Evolutionary conservation across 2,888 invertebrate species (phyloP), one percentile per base, ranked within the genome.

Genomic region (Dermolepida albohirtum): DNA sequence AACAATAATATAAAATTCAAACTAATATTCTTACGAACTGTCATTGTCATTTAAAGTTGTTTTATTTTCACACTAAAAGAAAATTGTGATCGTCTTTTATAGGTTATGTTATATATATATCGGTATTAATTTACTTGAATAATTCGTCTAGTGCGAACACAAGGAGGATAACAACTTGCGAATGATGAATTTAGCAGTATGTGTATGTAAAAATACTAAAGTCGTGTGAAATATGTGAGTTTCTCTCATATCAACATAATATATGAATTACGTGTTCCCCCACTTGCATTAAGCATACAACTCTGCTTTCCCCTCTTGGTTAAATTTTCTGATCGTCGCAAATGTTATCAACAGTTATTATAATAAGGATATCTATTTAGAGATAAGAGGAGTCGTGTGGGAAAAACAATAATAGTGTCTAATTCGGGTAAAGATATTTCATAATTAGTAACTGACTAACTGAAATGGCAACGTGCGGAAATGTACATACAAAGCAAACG

Each of bases 1-100:
- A 68, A 64, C n/a, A 71, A n/a, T 29, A 66, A 54, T 27, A 41
- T n/a, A 88, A 88, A 78, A 88, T 88, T 76, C 89, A 89, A 34
- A 10, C 10, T 76, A 88, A 89, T 47, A 27, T 47, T n/a, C 14
- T 55, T 66, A 22, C 44, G 16, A 22, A 22, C 49, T 49, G 44
- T 27, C 57, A 57, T 57, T 57, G 57, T 57, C 57, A 43, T 7
- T 7, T 40, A 8, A 40, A n/a, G 11, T 16, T 11, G 8, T 16
- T 40, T 51, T 52, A 29, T 27, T 11, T 39, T 34, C 14, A 29
- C 16, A 12, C 39, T 44, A 34, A 29, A 17, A 47, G 5, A 2
- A 10, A 63, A 27, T 47, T 27, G 29, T 47, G 34, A 44, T 34
- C 11, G 47, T 14, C 29, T 5, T 44, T 39, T 57, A 43, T 12